Conservation (phyloP, 2,113 vertebrate species). For the Limnothrissa miodon region DNA sequence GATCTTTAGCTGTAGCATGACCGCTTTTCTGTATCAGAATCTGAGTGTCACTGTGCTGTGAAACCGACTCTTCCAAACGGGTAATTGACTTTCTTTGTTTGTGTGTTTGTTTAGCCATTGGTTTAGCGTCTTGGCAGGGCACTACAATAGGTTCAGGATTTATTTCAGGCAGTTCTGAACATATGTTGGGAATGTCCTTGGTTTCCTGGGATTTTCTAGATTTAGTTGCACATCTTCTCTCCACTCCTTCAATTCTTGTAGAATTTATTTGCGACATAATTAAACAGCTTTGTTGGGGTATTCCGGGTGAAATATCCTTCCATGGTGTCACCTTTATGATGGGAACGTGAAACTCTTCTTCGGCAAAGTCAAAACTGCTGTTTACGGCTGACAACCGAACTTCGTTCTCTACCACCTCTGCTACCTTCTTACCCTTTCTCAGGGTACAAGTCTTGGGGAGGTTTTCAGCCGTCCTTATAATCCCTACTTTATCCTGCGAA, state of each 20-base stretch:
- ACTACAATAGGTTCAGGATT: background rate
- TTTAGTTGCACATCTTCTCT: background rate
- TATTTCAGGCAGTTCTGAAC: background rate
- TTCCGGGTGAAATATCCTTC: background rate
- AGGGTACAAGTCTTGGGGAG: background rate
- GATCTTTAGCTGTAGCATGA: background rate
- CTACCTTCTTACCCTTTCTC: background rate
- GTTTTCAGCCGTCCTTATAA: background rate
- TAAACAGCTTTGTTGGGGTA: background rate
- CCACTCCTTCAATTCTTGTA: background rate
- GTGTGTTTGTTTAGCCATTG: background rate
- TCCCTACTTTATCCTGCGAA: background rate
- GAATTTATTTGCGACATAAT: background rate
- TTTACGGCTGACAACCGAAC: background rate
- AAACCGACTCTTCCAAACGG: background rate
- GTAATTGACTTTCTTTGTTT: background rate
- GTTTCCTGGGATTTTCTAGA: background rate
- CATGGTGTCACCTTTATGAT: background rate
- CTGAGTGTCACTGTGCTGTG: background rate
- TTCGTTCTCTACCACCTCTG: background rate
- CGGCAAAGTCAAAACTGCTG: constrained; percentile 1
- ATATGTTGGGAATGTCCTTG: background rate
- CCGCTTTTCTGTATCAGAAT: background rate
- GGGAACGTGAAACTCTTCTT: constrained; percentile 4
- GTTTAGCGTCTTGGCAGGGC: background rate